These are phyloP conservation scores for Diadumene lineata DNA, from an alignment of 92 coral and sea anemone genomes.

Conservation along the genomic window DNA sequence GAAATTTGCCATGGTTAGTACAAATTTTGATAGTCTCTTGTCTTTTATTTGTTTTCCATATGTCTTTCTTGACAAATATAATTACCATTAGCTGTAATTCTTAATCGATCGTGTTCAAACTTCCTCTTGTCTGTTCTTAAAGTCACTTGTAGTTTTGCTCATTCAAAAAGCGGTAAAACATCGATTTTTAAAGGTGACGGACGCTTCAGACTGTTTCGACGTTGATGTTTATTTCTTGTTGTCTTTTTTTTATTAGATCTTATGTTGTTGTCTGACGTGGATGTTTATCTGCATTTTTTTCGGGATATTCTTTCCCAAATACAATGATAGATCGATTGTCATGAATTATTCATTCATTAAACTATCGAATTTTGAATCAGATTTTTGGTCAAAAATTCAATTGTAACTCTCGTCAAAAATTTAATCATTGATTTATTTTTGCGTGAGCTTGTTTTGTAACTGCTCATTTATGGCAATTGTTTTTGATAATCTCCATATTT, in stretches of 20 bases:
- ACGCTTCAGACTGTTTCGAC: no score
- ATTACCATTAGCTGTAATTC: neutral
- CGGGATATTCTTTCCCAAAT: neutral
- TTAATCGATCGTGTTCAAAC: neutral
- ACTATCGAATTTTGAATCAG: neutral
- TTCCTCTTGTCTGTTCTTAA: neutral
- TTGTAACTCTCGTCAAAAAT: neutral
- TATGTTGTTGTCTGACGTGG: neutral
- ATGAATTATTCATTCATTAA: slow-evolving; percentile 9
- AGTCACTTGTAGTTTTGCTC: neutral
- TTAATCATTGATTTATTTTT: no score
- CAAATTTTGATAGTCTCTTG: slow-evolving; percentile 2
- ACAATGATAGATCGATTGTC: neutral
- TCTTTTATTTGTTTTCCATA: neutral
- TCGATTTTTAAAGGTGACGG: no score
- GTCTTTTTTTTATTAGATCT: neutral
- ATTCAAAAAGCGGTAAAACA: neutral
- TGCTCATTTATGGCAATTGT: no score
- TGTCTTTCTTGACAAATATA: neutral
- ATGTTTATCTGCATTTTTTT: neutral
- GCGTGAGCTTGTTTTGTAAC: no score
- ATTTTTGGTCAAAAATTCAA: neutral
- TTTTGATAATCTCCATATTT: neutral
- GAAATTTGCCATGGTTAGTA: slow-evolving; percentile 97
- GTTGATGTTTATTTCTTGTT: neutral